Evolutionary conservation across 1,140 invertebrate genomes (phyloP).

Genomic region (Cydia strobilella): DNA sequence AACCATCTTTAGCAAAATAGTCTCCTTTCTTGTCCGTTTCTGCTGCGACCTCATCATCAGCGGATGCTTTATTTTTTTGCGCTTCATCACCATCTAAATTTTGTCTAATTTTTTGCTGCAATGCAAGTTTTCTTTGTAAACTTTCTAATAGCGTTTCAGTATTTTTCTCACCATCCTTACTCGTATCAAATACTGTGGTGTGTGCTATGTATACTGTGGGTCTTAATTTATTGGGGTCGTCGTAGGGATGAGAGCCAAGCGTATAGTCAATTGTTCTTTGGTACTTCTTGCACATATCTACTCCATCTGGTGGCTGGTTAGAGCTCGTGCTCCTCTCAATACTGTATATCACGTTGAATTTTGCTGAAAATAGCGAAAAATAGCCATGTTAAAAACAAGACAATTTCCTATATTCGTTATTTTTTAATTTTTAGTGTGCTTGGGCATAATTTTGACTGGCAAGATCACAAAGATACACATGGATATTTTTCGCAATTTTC

Average conservation of each 20-base stretch:
- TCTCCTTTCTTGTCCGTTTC: neutral
- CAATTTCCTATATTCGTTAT: neutral
- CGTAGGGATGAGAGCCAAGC: neutral
- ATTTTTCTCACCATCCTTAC: neutral
- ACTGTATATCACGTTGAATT: neutral
- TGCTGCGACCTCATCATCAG: neutral
- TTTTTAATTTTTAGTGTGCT: neutral
- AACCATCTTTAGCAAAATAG: neutral
- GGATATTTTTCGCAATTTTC: conserved; percentile 25
- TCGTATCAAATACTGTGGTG: neutral
- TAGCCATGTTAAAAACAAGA: conserved; percentile 4
- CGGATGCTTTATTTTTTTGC: neutral
- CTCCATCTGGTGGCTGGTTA: neutral
- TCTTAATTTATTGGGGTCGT: neutral
- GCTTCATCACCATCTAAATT: neutral
- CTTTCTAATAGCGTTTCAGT: neutral
- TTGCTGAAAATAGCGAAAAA: conserved; percentile 31
- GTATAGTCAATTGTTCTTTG: neutral
- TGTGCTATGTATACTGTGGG: neutral
- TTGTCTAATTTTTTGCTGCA: neutral
- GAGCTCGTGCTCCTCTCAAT: conserved; percentile 1
- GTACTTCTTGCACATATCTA: neutral
- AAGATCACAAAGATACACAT: neutral
- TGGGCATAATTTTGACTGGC: neutral
- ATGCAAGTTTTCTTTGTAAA: neutral